These are phyloP conservation scores for Caiman crocodilus DNA, from an alignment of 2,797 vertebrate species.

Conservation along the genomic window DNA sequence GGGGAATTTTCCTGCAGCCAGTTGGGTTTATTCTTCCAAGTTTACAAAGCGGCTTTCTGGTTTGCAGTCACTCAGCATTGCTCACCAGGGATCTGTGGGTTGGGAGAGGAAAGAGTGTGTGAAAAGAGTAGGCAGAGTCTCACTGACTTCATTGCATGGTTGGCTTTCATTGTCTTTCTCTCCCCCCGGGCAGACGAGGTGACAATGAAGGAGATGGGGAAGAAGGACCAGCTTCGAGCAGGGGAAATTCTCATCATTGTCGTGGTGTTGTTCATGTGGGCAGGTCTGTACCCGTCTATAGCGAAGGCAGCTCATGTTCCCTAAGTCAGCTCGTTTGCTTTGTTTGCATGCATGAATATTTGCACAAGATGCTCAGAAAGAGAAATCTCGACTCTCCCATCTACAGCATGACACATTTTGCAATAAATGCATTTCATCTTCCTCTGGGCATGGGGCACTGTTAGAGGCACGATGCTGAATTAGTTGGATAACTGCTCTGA, in stretches of 20 bases:
- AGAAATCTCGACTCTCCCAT: background rate
- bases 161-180: background rate
- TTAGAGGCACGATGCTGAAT: background rate
- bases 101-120: background rate
- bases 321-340: background rate
- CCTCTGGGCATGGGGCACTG: background rate
- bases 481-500: background rate
- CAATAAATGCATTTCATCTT: background rate
- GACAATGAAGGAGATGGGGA: slow-evolving; percentile 91
- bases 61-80: background rate
- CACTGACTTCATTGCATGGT: fast-evolving
- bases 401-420: fast-evolving
- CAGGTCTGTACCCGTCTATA: slow-evolving; percentile 83
- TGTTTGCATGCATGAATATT: background rate
- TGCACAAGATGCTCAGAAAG: background rate
- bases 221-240: slow-evolving; percentile 88
- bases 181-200: slow-evolving; percentile 87
- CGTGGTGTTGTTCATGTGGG: slow-evolving; percentile 98
- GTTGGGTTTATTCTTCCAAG: background rate
- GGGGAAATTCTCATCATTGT: slow-evolving; percentile 97
- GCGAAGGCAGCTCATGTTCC: fast-evolving
- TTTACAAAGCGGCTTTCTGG: background rate
- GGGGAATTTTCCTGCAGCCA: background rate
- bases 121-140: background rate
- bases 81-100: background rate